These are phyloP conservation scores for Tetanocera ferruginea DNA, from an alignment of 2,888 invertebrate species.

Conservation along the genomic window DNA sequence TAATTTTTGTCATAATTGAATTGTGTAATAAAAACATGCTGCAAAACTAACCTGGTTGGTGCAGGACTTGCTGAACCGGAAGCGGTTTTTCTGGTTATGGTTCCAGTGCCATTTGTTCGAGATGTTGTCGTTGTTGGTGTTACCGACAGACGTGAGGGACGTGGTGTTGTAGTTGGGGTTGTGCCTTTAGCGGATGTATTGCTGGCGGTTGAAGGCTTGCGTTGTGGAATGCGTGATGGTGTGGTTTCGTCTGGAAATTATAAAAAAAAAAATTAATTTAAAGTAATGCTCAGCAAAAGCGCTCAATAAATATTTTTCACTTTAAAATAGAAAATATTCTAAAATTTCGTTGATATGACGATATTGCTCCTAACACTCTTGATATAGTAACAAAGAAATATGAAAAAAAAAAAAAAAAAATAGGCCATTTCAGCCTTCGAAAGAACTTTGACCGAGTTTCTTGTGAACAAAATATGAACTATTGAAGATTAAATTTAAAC, in stretches of 20 bases:
- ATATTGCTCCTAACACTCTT: no score
- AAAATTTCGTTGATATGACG: no score
- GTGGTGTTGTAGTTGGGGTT: constrained; percentile 72
- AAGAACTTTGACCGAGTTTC: no score
- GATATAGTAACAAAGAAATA: no score
- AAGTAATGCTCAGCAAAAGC: background rate
- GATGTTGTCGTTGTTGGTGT: constrained; percentile 69
- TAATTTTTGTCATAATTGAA: constrained; percentile 7
- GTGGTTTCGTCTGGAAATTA: constrained; percentile 69
- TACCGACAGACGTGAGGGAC: constrained; percentile 73
- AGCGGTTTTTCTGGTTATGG: constrained; percentile 76
- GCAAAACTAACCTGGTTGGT: constrained; percentile 76
- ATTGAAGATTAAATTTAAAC: no score
- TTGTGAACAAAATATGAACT: no score
- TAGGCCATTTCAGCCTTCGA: no score
- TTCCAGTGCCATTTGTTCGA: constrained; percentile 75
- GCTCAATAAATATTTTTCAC: no score
- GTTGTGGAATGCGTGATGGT: constrained; percentile 86
- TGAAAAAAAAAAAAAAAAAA: no score
- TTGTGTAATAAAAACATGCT: background rate
- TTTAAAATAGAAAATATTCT: no score
- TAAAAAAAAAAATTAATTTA: background rate
- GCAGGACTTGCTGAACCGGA: constrained; percentile 84
- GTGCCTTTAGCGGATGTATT: constrained; percentile 1
- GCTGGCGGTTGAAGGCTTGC: constrained; percentile 72